These are phyloP conservation scores for Odontomyia ornata DNA, from an alignment of 2,888 invertebrate genomes.

Conservation along the genomic window DNA sequence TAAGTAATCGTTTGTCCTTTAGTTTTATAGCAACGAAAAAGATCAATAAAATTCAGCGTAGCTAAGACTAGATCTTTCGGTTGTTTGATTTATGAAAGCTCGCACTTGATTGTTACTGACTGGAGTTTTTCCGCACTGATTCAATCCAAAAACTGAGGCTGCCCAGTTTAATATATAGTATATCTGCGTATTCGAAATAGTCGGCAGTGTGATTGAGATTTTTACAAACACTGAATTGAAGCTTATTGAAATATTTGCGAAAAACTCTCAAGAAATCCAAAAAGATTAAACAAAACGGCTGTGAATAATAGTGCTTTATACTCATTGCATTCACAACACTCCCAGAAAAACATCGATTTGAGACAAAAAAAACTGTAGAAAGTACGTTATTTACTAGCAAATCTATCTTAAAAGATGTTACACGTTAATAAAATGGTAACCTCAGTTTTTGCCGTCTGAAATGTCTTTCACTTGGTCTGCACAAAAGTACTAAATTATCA, in stretches of 20 bases:
- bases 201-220: background rate
- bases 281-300: background rate
- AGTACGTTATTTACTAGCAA: slow-evolving; percentile 32
- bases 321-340: slow-evolving; percentile 22
- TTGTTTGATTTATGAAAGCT: background rate
- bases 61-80: background rate
- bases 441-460: background rate
- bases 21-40: background rate
- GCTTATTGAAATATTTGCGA: background rate
- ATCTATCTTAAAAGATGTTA: slow-evolving; percentile 1
- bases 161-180: no score
- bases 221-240: background rate
- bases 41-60: background rate
- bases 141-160: background rate
- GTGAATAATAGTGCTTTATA: slow-evolving; percentile 4
- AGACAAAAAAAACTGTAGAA: slow-evolving; percentile 29
- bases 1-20: slow-evolving; percentile 28
- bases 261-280: background rate
- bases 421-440: background rate
- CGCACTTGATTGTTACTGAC: background rate
- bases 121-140: background rate
- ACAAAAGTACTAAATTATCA: background rate
- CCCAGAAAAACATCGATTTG: background rate
- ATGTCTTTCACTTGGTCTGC: background rate
- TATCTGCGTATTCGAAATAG: background rate